Evolutionary conservation across 1,140 invertebrate genomes (phyloP).

Genomic region (Homalodisca vitripennis): DNA sequence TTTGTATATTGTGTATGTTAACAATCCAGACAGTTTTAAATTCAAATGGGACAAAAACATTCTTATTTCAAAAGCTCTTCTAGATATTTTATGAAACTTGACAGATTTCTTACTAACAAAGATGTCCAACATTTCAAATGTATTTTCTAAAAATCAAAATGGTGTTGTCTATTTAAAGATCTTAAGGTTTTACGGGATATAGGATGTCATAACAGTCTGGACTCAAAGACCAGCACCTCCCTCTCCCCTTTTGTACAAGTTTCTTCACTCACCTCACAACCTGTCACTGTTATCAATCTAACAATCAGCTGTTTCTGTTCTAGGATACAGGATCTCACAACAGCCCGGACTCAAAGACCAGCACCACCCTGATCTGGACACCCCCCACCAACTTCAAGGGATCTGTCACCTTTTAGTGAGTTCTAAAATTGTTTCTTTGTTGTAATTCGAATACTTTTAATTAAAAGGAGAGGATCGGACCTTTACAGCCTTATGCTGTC

Average conservation of each 20-base stretch:
- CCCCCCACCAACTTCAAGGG: conserved; percentile 47
- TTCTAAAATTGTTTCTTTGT: neutral
- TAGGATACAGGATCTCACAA: conserved; percentile 41
- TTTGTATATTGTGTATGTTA: neutral
- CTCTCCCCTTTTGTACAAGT: neutral
- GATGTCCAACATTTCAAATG: too few relatives aligned
- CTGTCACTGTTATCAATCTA: neutral
- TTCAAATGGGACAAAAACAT: too few relatives aligned
- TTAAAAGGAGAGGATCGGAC: too few relatives aligned
- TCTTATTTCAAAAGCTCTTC: too few relatives aligned
- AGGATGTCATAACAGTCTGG: neutral
- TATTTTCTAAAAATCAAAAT: too few relatives aligned
- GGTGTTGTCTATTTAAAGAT: neutral
- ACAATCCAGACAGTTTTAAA: too few relatives aligned
- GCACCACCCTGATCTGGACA: conserved; percentile 45
- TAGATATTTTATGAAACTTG: too few relatives aligned
- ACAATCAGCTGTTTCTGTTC: neutral
- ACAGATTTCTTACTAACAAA: too few relatives aligned
- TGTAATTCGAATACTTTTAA: too few relatives aligned
- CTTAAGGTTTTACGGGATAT: neutral
- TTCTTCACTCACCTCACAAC: neutral
- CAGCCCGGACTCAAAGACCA: conserved; percentile 44
- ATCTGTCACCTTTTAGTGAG: conserved; percentile 47
- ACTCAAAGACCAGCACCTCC: neutral
- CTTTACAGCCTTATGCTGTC: too few relatives aligned